Percentiles rank a stretch among this genome's conserved stretches.
Conservation (phyloP, 2,888 invertebrate genomes). For the Uropetala carovei region DNA sequence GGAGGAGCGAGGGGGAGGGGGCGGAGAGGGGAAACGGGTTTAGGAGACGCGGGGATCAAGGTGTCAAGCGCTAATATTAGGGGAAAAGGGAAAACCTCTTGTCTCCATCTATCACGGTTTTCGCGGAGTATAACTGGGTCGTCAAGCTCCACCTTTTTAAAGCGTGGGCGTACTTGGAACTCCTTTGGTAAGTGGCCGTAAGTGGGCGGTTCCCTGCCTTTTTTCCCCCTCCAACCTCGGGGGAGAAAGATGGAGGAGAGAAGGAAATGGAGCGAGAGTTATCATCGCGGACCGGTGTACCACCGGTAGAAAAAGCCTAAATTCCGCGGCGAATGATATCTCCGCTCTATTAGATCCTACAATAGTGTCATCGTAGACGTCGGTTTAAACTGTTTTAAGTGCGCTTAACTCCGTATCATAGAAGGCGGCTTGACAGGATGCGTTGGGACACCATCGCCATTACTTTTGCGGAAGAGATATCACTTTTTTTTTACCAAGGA, state of each 20-base stretch:
- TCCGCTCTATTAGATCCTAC: too few relatives aligned
- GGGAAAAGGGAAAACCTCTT: constrained; percentile 14
- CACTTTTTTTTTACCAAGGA: too few relatives aligned
- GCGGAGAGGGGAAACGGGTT: constrained; percentile 24
- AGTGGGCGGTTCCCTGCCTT: background rate
- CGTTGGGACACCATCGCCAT: too few relatives aligned
- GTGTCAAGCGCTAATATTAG: constrained; percentile 57
- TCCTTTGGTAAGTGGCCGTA: background rate
- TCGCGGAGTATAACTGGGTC: constrained; percentile 34
- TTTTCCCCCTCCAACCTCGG: background rate
- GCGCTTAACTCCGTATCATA: too few relatives aligned
- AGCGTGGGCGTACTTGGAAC: constrained; percentile 22
- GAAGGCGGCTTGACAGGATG: too few relatives aligned
- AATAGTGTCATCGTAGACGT: too few relatives aligned
- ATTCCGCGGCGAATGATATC: too few relatives aligned
- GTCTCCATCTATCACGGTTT: constrained; percentile 45
- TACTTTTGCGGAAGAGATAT: too few relatives aligned
- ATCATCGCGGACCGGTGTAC: too few relatives aligned
- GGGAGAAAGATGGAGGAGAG: background rate
- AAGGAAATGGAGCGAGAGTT: background rate
- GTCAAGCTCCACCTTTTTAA: background rate
- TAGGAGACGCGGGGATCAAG: constrained; percentile 55
- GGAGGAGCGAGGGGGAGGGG: background rate
- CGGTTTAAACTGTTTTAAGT: too few relatives aligned
- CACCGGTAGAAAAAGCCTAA: too few relatives aligned